Conservation (phyloP, 2,113 vertebrate genomes). For the Carettochelys insculpta region DNA sequence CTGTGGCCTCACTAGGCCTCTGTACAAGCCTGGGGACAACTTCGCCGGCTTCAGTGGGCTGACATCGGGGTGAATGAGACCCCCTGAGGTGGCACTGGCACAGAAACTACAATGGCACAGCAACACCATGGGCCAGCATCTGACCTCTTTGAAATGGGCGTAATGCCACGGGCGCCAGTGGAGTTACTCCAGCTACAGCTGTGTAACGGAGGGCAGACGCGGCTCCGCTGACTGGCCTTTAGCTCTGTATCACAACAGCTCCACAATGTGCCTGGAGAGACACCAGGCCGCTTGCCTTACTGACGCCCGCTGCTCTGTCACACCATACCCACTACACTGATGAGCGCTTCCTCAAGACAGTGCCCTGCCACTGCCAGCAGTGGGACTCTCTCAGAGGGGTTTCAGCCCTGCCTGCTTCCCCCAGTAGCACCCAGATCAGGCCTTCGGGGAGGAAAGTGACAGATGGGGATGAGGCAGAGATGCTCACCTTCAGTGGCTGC, state of each 20-base stretch:
- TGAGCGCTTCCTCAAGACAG: not conserved
- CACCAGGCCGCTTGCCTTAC: not conserved
- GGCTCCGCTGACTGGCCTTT: not conserved
- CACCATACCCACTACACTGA: not conserved
- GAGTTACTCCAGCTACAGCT: not conserved
- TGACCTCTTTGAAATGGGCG: not conserved
- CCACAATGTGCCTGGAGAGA: not conserved
- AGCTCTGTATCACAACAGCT: not conserved
- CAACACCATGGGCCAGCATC: not conserved
- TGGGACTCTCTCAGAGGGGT: not conserved
- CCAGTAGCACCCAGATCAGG: not conserved
- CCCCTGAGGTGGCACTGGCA: not conserved
- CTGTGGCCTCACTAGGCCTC: not conserved
- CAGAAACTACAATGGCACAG: not conserved
- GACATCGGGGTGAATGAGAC: not conserved
- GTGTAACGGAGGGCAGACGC: not conserved
- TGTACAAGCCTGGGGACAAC: not conserved
- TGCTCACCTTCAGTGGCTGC: accelerated
- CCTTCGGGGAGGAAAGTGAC: accelerated
- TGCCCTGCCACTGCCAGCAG: not conserved
- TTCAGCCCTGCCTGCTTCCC: not conserved
- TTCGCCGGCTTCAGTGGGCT: not conserved
- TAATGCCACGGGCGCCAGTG: too few species aligned
- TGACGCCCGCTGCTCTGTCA: not conserved
- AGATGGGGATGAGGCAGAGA: accelerated